These are phyloP conservation scores for Bos taurus DNA, from an alignment of 2,113 vertebrate species.

Conservation along the genomic window ARS-UCD2.0 NC_037329.1:99137501-99138000, in stretches of 20 bases:
- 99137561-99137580: background rate
- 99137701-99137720: background rate
- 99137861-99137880: background rate
- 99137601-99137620: background rate
- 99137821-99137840: background rate
- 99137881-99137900: background rate
- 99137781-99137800: background rate
- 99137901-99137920: background rate
- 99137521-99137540: background rate
- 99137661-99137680: background rate
- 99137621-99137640: background rate
- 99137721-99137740: background rate
- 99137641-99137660: rapidly evolving
- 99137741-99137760: background rate
- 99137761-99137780: background rate
- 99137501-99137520: background rate
- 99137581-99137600: background rate
- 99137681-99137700: background rate
- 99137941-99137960: background rate
- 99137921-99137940: background rate
- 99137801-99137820: background rate
- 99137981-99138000: background rate
- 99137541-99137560: background rate
- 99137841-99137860: background rate
- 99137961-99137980: background rate